A percentile compares a stretch with the other conserved stretches of the same genome.
phyloP scores from a whole-genome alignment of 64 coral and sea anemone genomes.

The Montipora foliosa region DNA sequence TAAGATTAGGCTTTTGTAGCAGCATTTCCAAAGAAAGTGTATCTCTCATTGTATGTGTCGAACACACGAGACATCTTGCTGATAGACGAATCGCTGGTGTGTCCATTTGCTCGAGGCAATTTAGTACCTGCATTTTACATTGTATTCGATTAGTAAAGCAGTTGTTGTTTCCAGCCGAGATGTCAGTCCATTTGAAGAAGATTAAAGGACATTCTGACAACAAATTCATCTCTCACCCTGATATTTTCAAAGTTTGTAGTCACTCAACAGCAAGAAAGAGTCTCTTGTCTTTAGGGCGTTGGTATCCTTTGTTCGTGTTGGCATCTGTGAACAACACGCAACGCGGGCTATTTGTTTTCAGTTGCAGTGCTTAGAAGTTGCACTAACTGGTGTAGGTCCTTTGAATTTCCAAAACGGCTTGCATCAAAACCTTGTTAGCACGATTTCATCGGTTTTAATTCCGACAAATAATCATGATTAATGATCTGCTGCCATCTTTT shows the following conservation, averaged over 20 bases:
- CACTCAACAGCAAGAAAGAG: slow-evolving; percentile 15
- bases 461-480: slow-evolving; percentile 59
- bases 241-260: background rate
- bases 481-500: slow-evolving; percentile 42
- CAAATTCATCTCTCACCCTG: slow-evolving; percentile 17
- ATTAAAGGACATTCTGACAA: background rate
- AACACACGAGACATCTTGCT: background rate
- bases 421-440: slow-evolving; percentile 42
- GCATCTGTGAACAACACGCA: slow-evolving; percentile 37
- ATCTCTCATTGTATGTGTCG: background rate
- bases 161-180: background rate
- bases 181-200: background rate
- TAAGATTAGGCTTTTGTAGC: background rate
- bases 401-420: background rate
- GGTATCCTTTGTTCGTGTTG: slow-evolving; percentile 38
- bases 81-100: background rate
- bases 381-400: background rate
- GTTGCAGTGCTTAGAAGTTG: background rate
- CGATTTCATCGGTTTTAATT: slow-evolving; percentile 45
- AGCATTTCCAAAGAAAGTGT: background rate
- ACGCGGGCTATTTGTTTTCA: background rate
- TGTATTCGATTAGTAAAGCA: background rate
- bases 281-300: slow-evolving; percentile 36
- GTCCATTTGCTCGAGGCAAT: background rate
- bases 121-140: background rate